These are phyloP conservation scores for Crioceris asparagi DNA, from an alignment of 2,888 invertebrate genomes.

Conservation along the genomic window DNA sequence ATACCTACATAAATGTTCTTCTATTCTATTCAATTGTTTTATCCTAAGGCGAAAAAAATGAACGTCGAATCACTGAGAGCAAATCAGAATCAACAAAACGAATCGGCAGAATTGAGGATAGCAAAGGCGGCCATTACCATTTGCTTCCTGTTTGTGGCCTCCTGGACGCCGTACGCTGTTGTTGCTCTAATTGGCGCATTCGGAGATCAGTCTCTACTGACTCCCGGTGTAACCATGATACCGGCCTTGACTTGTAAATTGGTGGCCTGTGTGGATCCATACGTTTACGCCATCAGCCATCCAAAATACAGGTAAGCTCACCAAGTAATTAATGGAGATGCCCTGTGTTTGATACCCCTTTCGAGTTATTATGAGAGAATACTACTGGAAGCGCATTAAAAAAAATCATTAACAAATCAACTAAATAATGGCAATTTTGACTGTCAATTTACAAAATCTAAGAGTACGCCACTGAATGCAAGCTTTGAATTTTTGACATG, in stretches of 20 bases:
- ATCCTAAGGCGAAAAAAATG: constrained; percentile 70
- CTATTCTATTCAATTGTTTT: neutral
- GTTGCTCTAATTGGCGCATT: constrained; percentile 73
- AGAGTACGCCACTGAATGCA: too few species aligned
- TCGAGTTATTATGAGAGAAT: too few species aligned
- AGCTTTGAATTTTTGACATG: too few species aligned
- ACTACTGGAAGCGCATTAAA: too few species aligned
- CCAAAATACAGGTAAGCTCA: constrained; percentile 63
- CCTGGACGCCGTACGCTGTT: constrained; percentile 87
- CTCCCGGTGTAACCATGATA: constrained; percentile 74
- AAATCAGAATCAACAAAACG: constrained; percentile 52
- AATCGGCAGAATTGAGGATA: constrained; percentile 74
- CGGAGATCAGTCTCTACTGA: constrained; percentile 61
- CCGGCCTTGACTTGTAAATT: constrained; percentile 79
- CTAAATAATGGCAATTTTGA: too few species aligned
- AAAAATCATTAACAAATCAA: too few species aligned
- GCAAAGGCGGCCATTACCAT: constrained; percentile 83
- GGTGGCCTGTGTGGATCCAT: constrained; percentile 86
- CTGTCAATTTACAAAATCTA: too few species aligned
- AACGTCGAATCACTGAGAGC: constrained; percentile 74
- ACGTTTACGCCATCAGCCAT: constrained; percentile 85
- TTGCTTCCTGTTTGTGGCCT: constrained; percentile 72
- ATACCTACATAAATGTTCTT: constrained; percentile 1
- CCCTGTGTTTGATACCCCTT: too few species aligned
- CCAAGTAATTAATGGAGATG: neutral